Conservation (phyloP, 2,797 vertebrate species). For the Crocidura indochinensis region DNA sequence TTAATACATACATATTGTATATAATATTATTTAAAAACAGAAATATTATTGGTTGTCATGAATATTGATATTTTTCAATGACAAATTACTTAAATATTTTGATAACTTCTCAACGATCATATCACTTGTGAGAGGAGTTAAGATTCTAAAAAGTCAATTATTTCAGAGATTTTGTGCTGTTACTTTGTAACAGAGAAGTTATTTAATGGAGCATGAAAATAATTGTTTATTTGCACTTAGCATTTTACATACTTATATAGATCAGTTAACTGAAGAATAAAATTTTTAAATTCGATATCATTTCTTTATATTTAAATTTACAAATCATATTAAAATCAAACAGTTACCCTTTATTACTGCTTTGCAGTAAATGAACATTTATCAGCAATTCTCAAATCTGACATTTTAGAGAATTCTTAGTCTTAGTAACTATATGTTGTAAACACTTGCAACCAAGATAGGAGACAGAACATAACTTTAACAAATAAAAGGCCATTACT, state of each 20-base stretch:
- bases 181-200: constrained; percentile 9
- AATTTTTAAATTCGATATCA: too few species aligned
- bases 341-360: constrained; percentile 23
- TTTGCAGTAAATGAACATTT: background rate
- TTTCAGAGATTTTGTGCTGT: constrained; percentile 58
- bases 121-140: background rate
- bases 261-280: constrained; percentile 40
- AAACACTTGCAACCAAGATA: background rate
- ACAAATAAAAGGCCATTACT: constrained; percentile 26
- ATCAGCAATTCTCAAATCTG: constrained; percentile 15
- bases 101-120: constrained; percentile 52
- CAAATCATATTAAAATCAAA: too few species aligned
- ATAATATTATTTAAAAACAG: constrained; percentile 22
- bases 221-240: constrained; percentile 41
- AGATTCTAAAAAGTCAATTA: background rate
- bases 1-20: background rate
- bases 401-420: constrained; percentile 44
- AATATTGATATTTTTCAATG: background rate
- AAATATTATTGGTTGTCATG: background rate
- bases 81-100: constrained; percentile 14
- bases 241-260: constrained; percentile 1
- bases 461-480: constrained; percentile 37
- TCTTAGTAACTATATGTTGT: background rate
- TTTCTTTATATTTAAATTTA: too few species aligned
- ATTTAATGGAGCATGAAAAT: constrained; percentile 7